Percentiles rank a stretch among this genome's conserved stretches.
phyloP scores from a whole-genome alignment of 2,797 vertebrate species.

The Leptatherina wallacei region DNA sequence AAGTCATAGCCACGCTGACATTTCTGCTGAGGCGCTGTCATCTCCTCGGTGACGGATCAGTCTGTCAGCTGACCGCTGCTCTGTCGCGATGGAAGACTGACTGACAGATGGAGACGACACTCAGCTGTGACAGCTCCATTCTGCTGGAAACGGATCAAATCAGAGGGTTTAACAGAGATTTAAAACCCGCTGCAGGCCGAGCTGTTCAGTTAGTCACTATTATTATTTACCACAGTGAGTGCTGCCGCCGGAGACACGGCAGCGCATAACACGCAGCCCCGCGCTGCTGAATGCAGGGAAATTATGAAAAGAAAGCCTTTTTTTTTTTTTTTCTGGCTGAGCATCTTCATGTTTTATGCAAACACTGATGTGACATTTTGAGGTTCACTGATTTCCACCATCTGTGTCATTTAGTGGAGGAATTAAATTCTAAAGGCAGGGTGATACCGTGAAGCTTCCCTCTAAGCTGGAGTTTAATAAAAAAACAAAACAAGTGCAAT shows the following conservation, averaged over 20 bases:
- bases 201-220: conserved; percentile 48
- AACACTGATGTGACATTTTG: conserved; percentile 12
- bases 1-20: not conserved
- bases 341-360: not conserved
- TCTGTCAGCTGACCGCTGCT: conserved; percentile 6
- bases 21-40: not conserved
- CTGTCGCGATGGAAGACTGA: not conserved
- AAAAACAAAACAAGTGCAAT: not conserved
- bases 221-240: conserved; percentile 27
- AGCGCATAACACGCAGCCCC: not conserved
- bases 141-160: conserved; percentile 42
- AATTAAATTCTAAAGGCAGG: not conserved
- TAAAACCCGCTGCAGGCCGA: conserved; percentile 38
- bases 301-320: not conserved
- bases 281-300: not conserved
- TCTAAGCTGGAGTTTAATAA: not conserved
- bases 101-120: conserved; percentile 43
- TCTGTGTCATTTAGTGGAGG: not conserved
- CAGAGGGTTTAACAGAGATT: conserved; percentile 44
- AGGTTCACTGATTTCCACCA: not conserved
- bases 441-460: not conserved
- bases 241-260: not conserved
- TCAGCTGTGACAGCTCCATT: not conserved
- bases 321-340: not conserved
- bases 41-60: not conserved